Evolutionary conservation across 1,140 invertebrate genomes (phyloP).

Genomic region (Littorina saxatilis): DNA sequence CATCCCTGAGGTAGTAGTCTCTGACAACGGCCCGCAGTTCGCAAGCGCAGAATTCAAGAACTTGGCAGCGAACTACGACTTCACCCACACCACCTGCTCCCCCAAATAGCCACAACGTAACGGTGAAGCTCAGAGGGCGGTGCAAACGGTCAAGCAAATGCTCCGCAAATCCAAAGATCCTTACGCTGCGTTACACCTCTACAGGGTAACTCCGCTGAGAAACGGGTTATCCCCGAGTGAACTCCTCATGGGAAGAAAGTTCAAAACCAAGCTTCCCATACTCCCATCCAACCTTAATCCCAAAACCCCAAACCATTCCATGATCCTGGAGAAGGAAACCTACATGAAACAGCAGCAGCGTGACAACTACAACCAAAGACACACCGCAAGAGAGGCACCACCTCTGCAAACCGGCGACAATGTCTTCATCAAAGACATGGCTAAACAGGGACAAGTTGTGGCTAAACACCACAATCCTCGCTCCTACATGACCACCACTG

Average conservation of each 20-base stretch:
- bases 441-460: background rate
- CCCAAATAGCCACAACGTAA: too few relatives aligned
- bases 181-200: constrained; percentile 41
- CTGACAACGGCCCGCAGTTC: constrained; percentile 54
- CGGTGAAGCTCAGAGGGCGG: too few relatives aligned
- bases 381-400: constrained; percentile 4
- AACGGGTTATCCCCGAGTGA: constrained; percentile 40
- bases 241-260: constrained; percentile 49
- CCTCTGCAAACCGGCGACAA: constrained; percentile 8
- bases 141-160: constrained; percentile 51
- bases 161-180: constrained; percentile 46
- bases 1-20: constrained; percentile 47
- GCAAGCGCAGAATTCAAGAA: constrained; percentile 55
- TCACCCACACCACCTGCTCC: constrained; percentile 52
- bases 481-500: constrained; percentile 11
- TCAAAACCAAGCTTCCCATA: constrained; percentile 37
- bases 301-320: background rate
- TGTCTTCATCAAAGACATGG: constrained; percentile 27
- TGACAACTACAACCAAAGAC: constrained; percentile 19
- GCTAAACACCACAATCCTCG: constrained; percentile 21
- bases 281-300: constrained; percentile 13
- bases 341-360: constrained; percentile 7
- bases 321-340: background rate
- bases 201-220: constrained; percentile 39
- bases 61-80: constrained; percentile 59